Conservation (phyloP, 2,113 vertebrate species). For the Erpornis zantholeuca region DNA sequence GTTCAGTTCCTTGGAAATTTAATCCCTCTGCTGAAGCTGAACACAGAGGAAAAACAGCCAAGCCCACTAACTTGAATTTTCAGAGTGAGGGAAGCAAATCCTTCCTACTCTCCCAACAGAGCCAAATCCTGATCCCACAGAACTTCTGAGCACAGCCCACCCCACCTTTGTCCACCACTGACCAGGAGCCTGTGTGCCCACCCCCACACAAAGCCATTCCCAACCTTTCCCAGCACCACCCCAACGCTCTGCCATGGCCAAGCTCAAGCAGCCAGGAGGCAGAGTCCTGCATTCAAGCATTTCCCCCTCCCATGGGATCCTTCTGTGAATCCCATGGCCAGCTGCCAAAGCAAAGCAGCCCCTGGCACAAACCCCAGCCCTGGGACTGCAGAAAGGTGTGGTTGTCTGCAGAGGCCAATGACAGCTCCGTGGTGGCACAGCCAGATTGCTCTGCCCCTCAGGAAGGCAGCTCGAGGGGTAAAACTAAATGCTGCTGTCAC, state of each 20-base stretch:
- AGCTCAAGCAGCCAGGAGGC: neutral
- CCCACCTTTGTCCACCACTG: neutral
- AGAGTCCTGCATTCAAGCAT: neutral
- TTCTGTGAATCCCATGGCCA: neutral
- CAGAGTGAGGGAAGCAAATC: neutral
- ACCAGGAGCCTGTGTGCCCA: neutral
- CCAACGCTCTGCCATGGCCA: neutral
- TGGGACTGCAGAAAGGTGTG: accelerated
- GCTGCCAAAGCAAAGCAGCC: neutral
- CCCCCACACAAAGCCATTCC: neutral
- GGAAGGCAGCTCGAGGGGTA: neutral
- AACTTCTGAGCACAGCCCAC: neutral
- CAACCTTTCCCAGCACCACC: neutral
- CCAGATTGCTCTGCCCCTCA: neutral
- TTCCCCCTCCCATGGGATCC: accelerated
- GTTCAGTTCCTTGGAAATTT: neutral
- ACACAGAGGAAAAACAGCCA: neutral
- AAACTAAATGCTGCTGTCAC: neutral
- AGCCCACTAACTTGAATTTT: neutral
- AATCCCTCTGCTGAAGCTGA: neutral
- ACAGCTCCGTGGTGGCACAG: neutral
- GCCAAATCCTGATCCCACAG: neutral
- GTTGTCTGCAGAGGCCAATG: neutral
- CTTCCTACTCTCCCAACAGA: neutral
- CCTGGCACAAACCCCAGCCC: neutral